Percentiles rank a stretch among this genome's conserved stretches.
Conservation (phyloP, 2,113 vertebrate species). For the Callospermophilus lateralis region DNA sequence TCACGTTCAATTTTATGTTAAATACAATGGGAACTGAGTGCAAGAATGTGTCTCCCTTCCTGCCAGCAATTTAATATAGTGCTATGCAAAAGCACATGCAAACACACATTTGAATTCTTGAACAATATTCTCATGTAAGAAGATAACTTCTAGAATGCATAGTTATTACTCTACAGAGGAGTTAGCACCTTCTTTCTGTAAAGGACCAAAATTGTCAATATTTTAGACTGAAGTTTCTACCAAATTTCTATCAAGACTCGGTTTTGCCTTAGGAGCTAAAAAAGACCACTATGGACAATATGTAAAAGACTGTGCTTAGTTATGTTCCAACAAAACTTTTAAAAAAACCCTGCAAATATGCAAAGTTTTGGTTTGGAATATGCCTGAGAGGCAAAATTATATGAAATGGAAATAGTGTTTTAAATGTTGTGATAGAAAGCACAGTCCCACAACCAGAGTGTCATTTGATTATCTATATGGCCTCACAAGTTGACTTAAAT, state of each 20-base stretch:
- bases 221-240: neutral
- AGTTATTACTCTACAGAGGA: neutral
- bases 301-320: neutral
- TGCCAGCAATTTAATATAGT: rapidly evolving
- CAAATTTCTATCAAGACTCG: neutral
- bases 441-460: neutral
- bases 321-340: neutral
- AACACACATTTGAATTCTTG: neutral
- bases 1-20: neutral
- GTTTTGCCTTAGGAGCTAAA: neutral
- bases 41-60: neutral
- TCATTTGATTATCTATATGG: neutral
- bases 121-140: neutral
- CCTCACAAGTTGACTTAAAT: neutral
- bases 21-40: neutral
- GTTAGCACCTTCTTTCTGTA: neutral
- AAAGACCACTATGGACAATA: neutral
- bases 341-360: neutral
- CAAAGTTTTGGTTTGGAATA: neutral
- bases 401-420: neutral
- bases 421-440: neutral
- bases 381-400: neutral
- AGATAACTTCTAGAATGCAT: neutral
- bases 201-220: neutral
- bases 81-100: neutral